These are phyloP conservation scores for Euthynnus affinis DNA, from an alignment of 2,797 vertebrate species.

Conservation along the genomic window DNA sequence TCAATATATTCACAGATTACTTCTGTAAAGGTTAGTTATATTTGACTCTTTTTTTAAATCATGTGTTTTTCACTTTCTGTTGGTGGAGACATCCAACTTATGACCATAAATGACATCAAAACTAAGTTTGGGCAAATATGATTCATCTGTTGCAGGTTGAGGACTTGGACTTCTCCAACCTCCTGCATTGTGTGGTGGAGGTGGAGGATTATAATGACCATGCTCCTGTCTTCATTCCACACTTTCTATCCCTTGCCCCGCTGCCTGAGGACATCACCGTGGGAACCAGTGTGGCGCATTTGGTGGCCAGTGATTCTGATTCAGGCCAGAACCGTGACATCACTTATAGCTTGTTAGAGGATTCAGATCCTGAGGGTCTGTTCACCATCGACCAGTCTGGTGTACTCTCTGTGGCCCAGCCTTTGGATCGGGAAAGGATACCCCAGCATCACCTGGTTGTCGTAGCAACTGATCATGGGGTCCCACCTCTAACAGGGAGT, in stretches of 20 bases:
- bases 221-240: conserved; percentile 89
- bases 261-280: conserved; percentile 87
- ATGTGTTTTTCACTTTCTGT: neutral
- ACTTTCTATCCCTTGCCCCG: conserved; percentile 84
- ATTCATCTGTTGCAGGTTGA: conserved; percentile 83
- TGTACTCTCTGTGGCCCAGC: conserved; percentile 83
- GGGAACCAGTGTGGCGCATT: conserved; percentile 86
- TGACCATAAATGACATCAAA: neutral
- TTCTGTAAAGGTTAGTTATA: neutral
- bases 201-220: conserved; percentile 94
- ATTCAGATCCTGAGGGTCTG: conserved; percentile 87
- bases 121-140: neutral
- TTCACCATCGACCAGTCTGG: conserved; percentile 89
- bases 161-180: conserved; percentile 90
- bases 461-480: conserved; percentile 89
- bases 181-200: conserved; percentile 88
- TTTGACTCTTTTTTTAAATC: no score
- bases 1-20: neutral
- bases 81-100: neutral
- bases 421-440: conserved; percentile 87
- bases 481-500: conserved; percentile 86
- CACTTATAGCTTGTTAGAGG: conserved; percentile 86
- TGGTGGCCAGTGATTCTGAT: conserved; percentile 90
- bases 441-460: conserved; percentile 87
- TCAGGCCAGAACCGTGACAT: conserved; percentile 90